Base-by-base conservation (phyloP, 1,140 invertebrate species). In the Orchesella cincta region DNA sequence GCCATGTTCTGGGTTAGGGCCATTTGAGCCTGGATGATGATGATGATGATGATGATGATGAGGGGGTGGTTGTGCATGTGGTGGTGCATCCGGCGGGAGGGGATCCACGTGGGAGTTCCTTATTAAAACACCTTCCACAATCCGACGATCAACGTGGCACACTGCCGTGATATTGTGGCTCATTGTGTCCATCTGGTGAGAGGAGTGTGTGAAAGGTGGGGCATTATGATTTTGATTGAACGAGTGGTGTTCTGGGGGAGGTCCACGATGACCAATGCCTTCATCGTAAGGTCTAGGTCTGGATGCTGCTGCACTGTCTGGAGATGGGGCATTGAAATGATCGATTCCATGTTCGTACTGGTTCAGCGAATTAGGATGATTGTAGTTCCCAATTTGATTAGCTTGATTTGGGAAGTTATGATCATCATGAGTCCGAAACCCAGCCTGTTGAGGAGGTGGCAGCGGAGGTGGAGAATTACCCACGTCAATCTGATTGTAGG, bases 301-400 rank as follows among this genome's bases (percentile, higher is more conserved):
- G 8, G 62, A 33, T 31, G 62, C 29, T 31, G 62, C 23, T 8
- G 8, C 62, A 8, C 29, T 8, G 2, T 29, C 62, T 31, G 62
- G 62, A 2, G 62, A 67, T 8, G 62, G 62, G 33, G 62, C 62
- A n/a, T 67, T 29, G 31, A 67, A 67, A 14, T 67, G 62, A n/a
- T 67, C 62, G 29, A 33, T 29, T 8, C 62, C 62, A 67, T 67
- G 62, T 3, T n/a, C 26, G n/a, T 16, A 3, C 39, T 46, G 39
- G 54, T 57, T 23, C 54, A 26, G 12, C 54, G 54, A n/a, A 57
- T 57, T 57, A 57, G 8, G 54, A 57, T 57, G 12, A 57, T 23
- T 57, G 54, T 23, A n/a, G n/a, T n/a, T n/a, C n/a, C n/a, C n/a
- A n/a, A n/a, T n/a, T n/a, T n/a, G n/a, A n/a, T n/a, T n/a, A n/a